These are phyloP conservation scores for Oreocharis arfaki DNA, from an alignment of 2,113 vertebrate genomes.

Conservation along the genomic window DNA sequence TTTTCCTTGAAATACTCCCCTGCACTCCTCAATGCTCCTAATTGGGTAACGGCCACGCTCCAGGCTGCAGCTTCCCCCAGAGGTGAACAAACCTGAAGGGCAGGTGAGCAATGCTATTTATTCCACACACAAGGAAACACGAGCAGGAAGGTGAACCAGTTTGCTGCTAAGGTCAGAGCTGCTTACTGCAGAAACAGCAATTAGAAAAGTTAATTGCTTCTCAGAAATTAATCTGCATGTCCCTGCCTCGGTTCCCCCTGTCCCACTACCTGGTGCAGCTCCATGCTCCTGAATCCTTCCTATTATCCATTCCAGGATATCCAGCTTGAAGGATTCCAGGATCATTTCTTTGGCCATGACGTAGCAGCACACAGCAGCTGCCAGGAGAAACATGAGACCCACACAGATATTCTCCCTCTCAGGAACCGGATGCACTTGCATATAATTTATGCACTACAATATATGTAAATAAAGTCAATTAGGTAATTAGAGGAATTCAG, in stretches of 20 bases:
- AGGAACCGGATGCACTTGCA: neutral
- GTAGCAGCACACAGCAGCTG: neutral
- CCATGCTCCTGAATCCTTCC: neutral
- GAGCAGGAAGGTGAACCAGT: neutral
- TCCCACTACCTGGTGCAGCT: neutral
- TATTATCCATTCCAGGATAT: accelerated
- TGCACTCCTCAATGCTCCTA: neutral
- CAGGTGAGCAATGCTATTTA: neutral
- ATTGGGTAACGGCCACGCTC: neutral
- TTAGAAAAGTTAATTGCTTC: neutral
- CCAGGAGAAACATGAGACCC: neutral
- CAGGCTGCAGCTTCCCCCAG: neutral
- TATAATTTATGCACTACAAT: neutral
- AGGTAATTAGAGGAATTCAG: conserved; percentile 19
- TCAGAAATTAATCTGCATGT: neutral
- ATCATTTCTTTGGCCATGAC: neutral
- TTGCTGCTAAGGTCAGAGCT: neutral
- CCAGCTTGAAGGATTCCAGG: neutral
- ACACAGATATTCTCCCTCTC: neutral
- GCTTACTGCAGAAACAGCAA: neutral
- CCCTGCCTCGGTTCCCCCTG: neutral
- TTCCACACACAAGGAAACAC: neutral
- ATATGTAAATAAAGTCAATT: conserved; percentile 50
- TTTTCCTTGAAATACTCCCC: neutral
- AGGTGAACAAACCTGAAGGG: neutral